A percentile compares a stretch with the other conserved stretches of the same genome.
These are phyloP conservation scores for Chorisops tibialis DNA, from an alignment of 2,888 invertebrate genomes.

Conservation along the genomic window DNA sequence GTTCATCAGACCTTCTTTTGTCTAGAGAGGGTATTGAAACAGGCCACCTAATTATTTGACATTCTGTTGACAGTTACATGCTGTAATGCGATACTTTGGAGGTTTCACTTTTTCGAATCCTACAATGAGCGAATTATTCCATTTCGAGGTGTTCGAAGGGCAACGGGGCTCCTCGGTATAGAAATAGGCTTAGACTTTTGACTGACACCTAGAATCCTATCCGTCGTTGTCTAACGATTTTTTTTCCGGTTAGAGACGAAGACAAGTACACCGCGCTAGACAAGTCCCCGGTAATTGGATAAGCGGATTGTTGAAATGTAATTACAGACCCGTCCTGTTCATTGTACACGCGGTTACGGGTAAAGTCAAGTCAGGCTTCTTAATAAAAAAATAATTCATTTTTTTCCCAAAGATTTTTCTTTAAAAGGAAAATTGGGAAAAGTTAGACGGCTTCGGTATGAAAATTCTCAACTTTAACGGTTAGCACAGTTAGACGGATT, in stretches of 20 bases:
- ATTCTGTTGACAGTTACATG: slow-evolving; percentile 23
- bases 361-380: too few species aligned
- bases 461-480: not conserved
- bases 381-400: too few species aligned
- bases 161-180: not conserved
- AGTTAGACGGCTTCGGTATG: slow-evolving; percentile 8
- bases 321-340: slow-evolving; percentile 3
- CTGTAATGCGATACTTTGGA: slow-evolving; percentile 24
- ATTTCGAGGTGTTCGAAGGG: slow-evolving; percentile 15
- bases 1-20: not conserved
- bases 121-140: slow-evolving; percentile 20
- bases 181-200: not conserved
- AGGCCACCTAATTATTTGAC: slow-evolving; percentile 18
- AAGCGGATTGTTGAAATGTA: slow-evolving; percentile 25
- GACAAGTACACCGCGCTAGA: slow-evolving; percentile 2
- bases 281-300: slow-evolving; percentile 29
- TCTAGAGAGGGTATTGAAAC: not conserved
- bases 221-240: not conserved
- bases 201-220: slow-evolving; percentile 22
- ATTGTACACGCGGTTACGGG: too few species aligned
- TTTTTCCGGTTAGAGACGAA: slow-evolving; percentile 14
- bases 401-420: too few species aligned
- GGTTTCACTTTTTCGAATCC: not conserved
- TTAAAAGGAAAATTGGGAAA: not conserved
- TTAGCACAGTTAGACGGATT: slow-evolving; percentile 10